phyloP scores from a whole-genome alignment of 2,797 vertebrate species.

The Acanthurus lineatus region DNA sequence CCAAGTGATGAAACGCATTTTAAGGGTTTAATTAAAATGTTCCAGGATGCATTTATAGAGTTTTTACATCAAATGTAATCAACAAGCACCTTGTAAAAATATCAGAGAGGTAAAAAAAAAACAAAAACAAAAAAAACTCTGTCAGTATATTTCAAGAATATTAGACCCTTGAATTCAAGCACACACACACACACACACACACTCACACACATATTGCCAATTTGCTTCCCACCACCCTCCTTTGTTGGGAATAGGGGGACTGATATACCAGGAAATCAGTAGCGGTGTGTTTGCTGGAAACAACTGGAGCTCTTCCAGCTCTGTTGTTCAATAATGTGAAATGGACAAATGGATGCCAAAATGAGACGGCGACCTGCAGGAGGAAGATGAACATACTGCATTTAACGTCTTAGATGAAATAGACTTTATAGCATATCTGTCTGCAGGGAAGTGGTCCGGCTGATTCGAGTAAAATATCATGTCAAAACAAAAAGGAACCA shows the following conservation, averaged over 20 bases:
- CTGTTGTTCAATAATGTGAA: constrained; percentile 74
- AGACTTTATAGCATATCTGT: constrained; percentile 11
- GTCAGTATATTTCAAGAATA: constrained; percentile 32
- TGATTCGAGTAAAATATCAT: constrained; percentile 19
- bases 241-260: constrained; percentile 76
- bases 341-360: constrained; percentile 68
- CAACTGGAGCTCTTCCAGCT: constrained; percentile 83
- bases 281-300: constrained; percentile 82
- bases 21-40: constrained; percentile 4
- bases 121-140: constrained; percentile 20
- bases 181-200: constrained; percentile 29
- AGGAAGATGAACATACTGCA: constrained; percentile 36
- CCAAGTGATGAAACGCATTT: not conserved
- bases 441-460: constrained; percentile 8
- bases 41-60: constrained; percentile 17
- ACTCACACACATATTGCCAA: constrained; percentile 23
- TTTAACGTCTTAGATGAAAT: constrained; percentile 45
- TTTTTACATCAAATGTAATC: constrained; percentile 30
- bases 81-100: constrained; percentile 17
- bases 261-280: constrained; percentile 81
- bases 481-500: not conserved
- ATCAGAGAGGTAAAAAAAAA: constrained; percentile 27
- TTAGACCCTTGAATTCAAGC: constrained; percentile 22
- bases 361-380: constrained; percentile 55
- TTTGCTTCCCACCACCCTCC: constrained; percentile 60